Evolutionary conservation across 37 sponge, comb jelly and placozoan genomes (phyloP).

Genomic region (Oopsacas minuta): DNA sequence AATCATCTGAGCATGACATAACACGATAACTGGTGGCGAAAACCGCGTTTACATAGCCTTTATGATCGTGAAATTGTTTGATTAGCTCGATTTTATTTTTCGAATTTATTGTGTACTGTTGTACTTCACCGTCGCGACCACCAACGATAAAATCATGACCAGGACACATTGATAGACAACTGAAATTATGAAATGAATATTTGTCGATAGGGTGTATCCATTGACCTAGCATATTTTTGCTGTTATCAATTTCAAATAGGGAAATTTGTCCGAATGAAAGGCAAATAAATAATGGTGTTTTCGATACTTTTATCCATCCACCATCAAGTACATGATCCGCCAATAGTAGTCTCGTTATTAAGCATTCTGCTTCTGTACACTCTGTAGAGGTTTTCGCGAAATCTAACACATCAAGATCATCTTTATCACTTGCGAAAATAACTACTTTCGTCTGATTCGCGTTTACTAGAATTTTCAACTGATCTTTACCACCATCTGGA

Average conservation of each 20-base stretch:
- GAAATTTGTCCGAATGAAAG: neutral
- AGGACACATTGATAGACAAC: slow-evolving; percentile 5
- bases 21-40: slow-evolving; percentile 30
- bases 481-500: neutral
- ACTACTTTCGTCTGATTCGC: neutral
- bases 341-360: neutral
- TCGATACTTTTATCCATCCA: neutral
- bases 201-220: neutral
- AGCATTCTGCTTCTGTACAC: neutral
- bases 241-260: slow-evolving; percentile 1
- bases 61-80: neutral
- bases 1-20: slow-evolving; percentile 59
- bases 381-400: neutral
- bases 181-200: neutral
- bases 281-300: neutral
- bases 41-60: neutral
- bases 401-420: slow-evolving; percentile 10
- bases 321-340: neutral
- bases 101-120: neutral
- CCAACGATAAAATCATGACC: neutral
- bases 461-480: neutral
- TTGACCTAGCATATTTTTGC: neutral
- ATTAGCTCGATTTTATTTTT: neutral
- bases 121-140: neutral
- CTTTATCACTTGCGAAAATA: neutral